Conservation (phyloP, 1,140 invertebrate species). For the Lucilia sericata region DNA sequence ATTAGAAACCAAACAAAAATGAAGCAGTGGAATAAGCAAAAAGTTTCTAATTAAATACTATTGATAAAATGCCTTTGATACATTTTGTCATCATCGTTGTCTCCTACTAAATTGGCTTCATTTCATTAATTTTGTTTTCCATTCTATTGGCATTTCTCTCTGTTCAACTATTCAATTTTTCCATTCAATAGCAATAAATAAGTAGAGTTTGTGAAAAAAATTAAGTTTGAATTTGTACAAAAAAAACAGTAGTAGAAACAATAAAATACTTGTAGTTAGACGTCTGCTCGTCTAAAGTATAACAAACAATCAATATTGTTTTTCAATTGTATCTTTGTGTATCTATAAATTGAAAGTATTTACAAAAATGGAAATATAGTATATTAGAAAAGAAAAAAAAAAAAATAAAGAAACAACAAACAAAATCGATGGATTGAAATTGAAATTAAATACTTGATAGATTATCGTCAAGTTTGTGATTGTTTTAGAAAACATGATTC, state of each 20-base stretch:
- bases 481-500: background rate
- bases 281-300: background rate
- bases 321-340: background rate
- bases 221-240: too few species aligned
- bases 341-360: constrained; percentile 7
- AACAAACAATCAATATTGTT: background rate
- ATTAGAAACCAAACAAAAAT: background rate
- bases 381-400: background rate
- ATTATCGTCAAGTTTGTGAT: constrained; percentile 7
- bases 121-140: background rate
- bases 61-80: background rate
- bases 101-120: constrained; percentile 22
- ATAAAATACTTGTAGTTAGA: too few species aligned
- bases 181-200: too few species aligned
- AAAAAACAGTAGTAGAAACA: too few species aligned
- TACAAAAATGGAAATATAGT: background rate
- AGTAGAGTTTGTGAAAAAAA: too few species aligned
- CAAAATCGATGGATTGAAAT: constrained; percentile 1
- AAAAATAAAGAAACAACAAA: background rate
- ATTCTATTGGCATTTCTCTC: background rate
- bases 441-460: constrained; percentile 12
- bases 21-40: background rate
- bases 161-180: too few species aligned
- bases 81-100: background rate
- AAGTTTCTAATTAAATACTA: constrained; percentile 15